Evolutionary conservation across 2,888 invertebrate species (phyloP).

Genomic region (Eupithecia dodoneata): DNA sequence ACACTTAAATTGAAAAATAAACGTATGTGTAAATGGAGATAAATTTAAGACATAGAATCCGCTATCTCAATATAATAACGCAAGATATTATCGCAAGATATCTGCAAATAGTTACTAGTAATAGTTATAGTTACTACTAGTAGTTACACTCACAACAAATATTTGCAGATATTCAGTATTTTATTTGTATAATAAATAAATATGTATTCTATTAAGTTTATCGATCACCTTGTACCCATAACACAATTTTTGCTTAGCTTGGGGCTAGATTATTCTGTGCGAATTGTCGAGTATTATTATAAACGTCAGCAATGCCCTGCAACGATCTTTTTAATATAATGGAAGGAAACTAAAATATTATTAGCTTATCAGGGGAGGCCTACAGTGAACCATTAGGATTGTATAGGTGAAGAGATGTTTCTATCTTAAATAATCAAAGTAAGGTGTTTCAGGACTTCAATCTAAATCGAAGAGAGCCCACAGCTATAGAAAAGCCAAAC

Average conservation of each 20-base stretch:
- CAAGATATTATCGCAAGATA: background rate
- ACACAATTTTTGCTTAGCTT: too few species aligned
- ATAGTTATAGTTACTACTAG: too few species aligned
- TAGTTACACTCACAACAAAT: too few species aligned
- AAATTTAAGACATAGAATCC: background rate
- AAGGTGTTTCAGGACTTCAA: background rate
- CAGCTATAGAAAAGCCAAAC: background rate
- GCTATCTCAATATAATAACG: background rate
- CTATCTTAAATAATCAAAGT: background rate
- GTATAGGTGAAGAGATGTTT: background rate
- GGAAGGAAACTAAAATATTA: background rate
- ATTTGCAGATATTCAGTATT: too few species aligned
- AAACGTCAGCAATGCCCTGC: too few species aligned
- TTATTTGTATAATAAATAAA: too few species aligned
- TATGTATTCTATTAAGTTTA: too few species aligned
- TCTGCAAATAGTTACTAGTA: too few species aligned
- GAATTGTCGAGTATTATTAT: too few species aligned
- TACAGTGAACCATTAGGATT: background rate
- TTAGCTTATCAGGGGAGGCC: too few species aligned
- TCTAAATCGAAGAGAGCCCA: background rate
- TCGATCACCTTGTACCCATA: too few species aligned
- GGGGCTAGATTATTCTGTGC: too few species aligned
- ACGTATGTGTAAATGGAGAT: background rate
- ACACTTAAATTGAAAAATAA: constrained; percentile 1
- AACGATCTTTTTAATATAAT: background rate